Evolutionary conservation across 2,888 invertebrate genomes (phyloP), one percentile per base, ranked within the genome.

Genomic region (Melitaea athalia): DNA sequence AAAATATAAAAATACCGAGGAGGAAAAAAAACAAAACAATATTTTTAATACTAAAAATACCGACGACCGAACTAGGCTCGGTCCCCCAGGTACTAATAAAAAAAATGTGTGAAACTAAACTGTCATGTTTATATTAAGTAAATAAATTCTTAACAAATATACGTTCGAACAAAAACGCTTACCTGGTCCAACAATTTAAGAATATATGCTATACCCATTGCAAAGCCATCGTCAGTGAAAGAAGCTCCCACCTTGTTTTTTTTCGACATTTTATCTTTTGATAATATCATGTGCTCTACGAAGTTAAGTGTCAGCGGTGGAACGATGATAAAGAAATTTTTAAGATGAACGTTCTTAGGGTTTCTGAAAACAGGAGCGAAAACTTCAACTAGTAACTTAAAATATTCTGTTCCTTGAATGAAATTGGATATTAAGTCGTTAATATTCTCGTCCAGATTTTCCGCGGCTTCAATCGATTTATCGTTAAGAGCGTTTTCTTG

Each of bases 211-310:
- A 94, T 91, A 83, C 99, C 99, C 95, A 99, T 97, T 5, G 98
- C 97, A 91, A 99, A 99, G 14, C 99, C 99, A 88, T 99, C 99
- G 87, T 99, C 99, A 12, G 99, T 98, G 83, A 99, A 98, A 0
- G 98, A 95, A 61, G 98, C 97, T 14, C 97, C 97, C 14, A 94
- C 93, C 89, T 96, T 97, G 82, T 97, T 97, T 83, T 98, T 98
- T 84, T 98, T 98, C 71, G 95, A 96, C 88, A 99, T 95, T 86
- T 97, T 97, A 80, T 99, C 98, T 84, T 99, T 99, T 73, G 97
- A 96, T 59, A 96, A 94, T 72, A 99, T 95, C 77, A 98, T 96
- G 85, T 99, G 96, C 81, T 99, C 99, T 31, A 99, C 95, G 89
- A 97, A 99, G 88, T 99, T 99, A 69, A 99, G 94, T 0, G 98